Base-by-base conservation (phyloP, 2,888 invertebrate genomes). In the Harmothoe impar region DNA sequence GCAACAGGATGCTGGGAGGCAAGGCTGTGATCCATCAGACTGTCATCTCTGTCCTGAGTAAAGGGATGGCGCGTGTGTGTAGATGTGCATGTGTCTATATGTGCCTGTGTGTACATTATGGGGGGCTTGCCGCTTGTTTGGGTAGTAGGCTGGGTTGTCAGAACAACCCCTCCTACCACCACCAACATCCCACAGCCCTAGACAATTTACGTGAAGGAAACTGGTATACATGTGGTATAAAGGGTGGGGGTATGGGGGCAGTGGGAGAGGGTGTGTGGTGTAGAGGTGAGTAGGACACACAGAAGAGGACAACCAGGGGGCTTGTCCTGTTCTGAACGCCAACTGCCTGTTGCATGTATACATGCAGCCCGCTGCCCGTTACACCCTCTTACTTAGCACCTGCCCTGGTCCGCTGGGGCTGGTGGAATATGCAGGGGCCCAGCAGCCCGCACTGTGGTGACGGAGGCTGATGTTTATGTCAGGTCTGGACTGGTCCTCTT, bases 1-100 rank as follows among this genome's bases (percentile, higher is more conserved):
- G 86, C 25, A 86, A 86, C 86, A 86, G 86, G 86, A 52, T 54
- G 56, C 56, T 29, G 54, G 52, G 52, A 86, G 52, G 54, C 86
- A 31, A 54, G 29, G 29, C 54, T 86, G 86, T 56, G 56, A 86
- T 86, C 86, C 86, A 86, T 86, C 86, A 54, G 54, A 20, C 54
- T 86, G 86, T 86, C 86, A 86, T 81, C 81, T 35, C 3, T 81
- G 81, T 17, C 17, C 81, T 81, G 43, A n/a, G 81, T 23, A 43
- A 29, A 29, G 72, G 43, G 43, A 43, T 43, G 43, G 43, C 43
- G 43, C 43, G 43, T 20, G 62, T 20, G 43, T 43, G 43, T 10
- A 62, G 62, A n/a, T 62, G 62, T 20, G 62, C 23, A n/a, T 62
- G 62, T 20, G 62, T n/a, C n/a, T n/a, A n/a, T 62, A n/a, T 62